phyloP scores from a whole-genome alignment of 2,888 invertebrate genomes.

The Luperina testacea region DNA sequence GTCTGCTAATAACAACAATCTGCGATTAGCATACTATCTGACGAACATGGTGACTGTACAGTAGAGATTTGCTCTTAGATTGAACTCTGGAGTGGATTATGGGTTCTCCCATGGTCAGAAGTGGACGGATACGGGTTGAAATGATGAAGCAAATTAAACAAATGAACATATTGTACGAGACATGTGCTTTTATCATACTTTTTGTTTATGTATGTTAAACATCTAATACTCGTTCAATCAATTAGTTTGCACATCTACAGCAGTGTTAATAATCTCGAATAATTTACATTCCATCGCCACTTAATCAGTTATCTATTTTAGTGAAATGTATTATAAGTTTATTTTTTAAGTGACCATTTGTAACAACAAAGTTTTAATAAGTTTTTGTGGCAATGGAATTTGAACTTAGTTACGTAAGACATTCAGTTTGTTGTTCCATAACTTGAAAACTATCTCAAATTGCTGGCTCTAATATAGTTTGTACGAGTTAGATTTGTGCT shows the following conservation, averaged over 20 bases:
- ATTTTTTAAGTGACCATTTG: background rate
- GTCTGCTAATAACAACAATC: slow-evolving; percentile 23
- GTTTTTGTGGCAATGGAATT: background rate
- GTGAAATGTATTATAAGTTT: background rate
- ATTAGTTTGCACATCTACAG: background rate
- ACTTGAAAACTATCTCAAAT: background rate
- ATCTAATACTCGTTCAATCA: background rate
- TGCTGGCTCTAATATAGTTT: background rate
- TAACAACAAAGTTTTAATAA: background rate
- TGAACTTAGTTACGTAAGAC: background rate
- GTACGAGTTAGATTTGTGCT: background rate
- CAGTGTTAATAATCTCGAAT: background rate
- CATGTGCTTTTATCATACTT: background rate
- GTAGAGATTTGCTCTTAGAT: slow-evolving; percentile 3
- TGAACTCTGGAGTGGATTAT: background rate
- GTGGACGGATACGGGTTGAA: background rate
- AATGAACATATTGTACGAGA: background rate
- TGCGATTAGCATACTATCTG: slow-evolving; percentile 31
- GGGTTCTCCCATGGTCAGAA: background rate
- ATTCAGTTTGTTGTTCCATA: background rate
- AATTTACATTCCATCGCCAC: background rate
- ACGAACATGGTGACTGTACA: background rate
- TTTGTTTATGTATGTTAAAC: background rate
- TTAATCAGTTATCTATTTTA: background rate
- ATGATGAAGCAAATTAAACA: background rate